These are phyloP conservation scores for Brachystomella parvula DNA, from an alignment of 1,140 invertebrate genomes.

Conservation along the genomic window DNA sequence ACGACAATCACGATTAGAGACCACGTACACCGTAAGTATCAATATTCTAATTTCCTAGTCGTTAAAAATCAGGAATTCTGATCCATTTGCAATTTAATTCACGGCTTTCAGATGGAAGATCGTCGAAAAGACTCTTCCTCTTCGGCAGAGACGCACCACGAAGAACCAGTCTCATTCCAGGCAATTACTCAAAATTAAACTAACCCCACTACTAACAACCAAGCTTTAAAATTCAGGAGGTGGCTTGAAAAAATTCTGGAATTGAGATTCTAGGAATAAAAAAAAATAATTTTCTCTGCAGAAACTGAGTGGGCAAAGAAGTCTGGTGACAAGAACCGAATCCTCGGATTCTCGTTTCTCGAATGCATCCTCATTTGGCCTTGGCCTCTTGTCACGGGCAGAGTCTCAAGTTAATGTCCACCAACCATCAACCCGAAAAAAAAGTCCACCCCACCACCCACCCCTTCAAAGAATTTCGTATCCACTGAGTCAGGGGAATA, in stretches of 20 bases:
- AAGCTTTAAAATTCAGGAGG: neutral
- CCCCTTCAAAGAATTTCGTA: neutral
- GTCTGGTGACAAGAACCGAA: slow-evolving; percentile 21
- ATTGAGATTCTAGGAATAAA: neutral
- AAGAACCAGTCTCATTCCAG: slow-evolving; percentile 31
- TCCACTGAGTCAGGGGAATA: neutral
- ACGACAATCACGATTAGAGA: slow-evolving; percentile 34
- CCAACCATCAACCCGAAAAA: neutral
- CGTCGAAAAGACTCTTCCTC: neutral
- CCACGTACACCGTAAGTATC: slow-evolving; percentile 5
- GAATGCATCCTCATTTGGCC: slow-evolving; percentile 22
- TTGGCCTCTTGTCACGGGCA: slow-evolving; percentile 24
- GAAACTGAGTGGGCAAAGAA: slow-evolving; percentile 25
- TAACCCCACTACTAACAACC: neutral
- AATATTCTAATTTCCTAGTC: neutral
- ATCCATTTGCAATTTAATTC: neutral
- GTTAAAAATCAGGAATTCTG: neutral
- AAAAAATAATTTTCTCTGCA: neutral
- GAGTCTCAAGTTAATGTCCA: slow-evolving; percentile 17
- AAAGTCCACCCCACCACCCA: neutral
- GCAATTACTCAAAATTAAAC: slow-evolving; percentile 26
- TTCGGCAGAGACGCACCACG: neutral
- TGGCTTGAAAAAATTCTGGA: neutral
- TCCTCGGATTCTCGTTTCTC: neutral
- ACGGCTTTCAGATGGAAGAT: neutral